phyloP scores from a whole-genome alignment of 2,888 invertebrate species.

The Lumbricus terrestris region DNA sequence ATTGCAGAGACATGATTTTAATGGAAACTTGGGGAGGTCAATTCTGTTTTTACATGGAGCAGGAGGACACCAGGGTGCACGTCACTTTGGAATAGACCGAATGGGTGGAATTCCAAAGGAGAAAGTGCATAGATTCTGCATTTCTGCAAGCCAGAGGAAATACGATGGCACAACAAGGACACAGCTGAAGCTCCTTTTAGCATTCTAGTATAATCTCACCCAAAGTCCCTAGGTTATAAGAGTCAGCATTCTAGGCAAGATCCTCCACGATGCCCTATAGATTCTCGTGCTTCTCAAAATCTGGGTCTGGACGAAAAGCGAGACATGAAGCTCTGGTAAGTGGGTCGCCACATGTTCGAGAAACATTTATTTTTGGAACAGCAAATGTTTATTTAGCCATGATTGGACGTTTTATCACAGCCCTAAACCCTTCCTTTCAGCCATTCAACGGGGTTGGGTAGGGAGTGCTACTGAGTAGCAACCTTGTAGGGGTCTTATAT shows the following conservation, averaged over 20 bases:
- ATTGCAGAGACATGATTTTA: background rate
- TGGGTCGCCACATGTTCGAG: no score
- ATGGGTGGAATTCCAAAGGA: background rate
- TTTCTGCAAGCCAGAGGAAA: background rate
- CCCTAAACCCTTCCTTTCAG: no score
- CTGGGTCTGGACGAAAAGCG: no score
- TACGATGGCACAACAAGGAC: background rate
- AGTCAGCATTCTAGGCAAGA: background rate
- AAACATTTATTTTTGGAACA: no score
- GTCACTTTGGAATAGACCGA: background rate
- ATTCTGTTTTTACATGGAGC: background rate
- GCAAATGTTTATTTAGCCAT: no score
- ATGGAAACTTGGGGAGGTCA: background rate
- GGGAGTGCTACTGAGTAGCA: no score
- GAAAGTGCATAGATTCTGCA: background rate
- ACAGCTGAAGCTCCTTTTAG: background rate
- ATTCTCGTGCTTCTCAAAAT: no score
- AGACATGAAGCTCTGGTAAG: no score
- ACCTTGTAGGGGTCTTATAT: no score
- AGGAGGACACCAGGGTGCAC: background rate
- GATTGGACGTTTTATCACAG: no score
- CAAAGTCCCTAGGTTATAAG: background rate
- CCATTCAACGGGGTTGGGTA: no score
- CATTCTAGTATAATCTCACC: background rate
- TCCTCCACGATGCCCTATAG: no score